Conservation (phyloP, 2,113 vertebrate genomes). For the Rhodinocichla rosea region DNA sequence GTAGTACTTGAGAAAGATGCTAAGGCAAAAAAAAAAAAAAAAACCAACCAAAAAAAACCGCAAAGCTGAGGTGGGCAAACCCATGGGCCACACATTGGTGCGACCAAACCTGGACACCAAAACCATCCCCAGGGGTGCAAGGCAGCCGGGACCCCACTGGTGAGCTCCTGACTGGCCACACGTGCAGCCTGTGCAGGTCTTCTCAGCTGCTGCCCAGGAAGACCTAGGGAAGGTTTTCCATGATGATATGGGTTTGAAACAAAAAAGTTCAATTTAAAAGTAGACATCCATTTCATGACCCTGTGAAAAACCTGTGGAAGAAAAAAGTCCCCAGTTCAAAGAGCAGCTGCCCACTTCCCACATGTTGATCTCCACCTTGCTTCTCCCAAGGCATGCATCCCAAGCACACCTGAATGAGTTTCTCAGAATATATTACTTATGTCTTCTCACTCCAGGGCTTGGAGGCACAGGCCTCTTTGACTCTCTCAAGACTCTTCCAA, state of each 20-base stretch:
- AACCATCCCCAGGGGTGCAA: not conserved
- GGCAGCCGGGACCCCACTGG: not conserved
- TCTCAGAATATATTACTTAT: not conserved
- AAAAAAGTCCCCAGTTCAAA: not conserved
- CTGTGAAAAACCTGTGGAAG: not conserved
- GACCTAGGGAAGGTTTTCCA: not conserved
- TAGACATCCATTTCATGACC: not conserved
- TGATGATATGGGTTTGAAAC: not conserved
- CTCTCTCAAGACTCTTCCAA: not conserved
- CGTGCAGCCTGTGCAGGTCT: rapidly evolving
- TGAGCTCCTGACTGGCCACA: rapidly evolving
- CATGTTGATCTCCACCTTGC: rapidly evolving
- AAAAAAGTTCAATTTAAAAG: not conserved
- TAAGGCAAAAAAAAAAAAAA: too few species aligned
- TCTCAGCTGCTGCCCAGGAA: not conserved
- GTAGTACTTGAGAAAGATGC: not conserved
- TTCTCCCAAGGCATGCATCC: rapidly evolving
- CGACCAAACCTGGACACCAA: not conserved
- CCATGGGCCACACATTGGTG: rapidly evolving
- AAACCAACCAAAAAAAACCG: not conserved
- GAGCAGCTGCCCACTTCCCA: not conserved
- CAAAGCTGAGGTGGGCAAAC: not conserved
- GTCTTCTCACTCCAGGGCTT: not conserved
- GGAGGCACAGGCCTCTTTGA: not conserved
- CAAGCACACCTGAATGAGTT: not conserved